These are phyloP conservation scores for Drosophila funebris DNA, from an alignment of 1,140 invertebrate genomes.

Conservation along the genomic window DNA sequence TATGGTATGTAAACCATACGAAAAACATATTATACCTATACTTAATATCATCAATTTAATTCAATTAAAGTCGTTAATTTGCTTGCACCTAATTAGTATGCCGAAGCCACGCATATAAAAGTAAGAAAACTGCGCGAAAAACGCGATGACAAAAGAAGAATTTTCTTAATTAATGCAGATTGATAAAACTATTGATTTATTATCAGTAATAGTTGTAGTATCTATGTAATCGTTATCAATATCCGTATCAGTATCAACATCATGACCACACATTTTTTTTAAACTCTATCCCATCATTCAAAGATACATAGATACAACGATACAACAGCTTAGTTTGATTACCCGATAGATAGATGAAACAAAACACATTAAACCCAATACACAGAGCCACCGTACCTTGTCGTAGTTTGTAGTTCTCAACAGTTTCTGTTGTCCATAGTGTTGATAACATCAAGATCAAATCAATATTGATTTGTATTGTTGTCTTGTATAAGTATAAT, in stretches of 20 bases:
- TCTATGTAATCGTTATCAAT: slow-evolving; percentile 53
- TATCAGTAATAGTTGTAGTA: slow-evolving; percentile 43
- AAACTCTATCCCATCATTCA: slow-evolving; percentile 48
- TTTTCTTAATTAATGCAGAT: slow-evolving; percentile 46
- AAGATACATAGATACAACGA: slow-evolving; percentile 16
- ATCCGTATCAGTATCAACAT: slow-evolving; percentile 58
- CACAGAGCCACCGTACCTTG: slow-evolving; percentile 6
- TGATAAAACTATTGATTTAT: slow-evolving; percentile 56
- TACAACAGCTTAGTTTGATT: background rate
- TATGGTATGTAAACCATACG: slow-evolving; percentile 28
- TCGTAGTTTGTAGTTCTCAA: slow-evolving; percentile 23
- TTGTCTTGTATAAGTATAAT: slow-evolving; percentile 59
- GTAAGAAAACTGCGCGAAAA: slow-evolving; percentile 46
- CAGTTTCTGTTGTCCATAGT: background rate
- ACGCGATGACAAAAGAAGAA: slow-evolving; percentile 31
- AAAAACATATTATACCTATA: slow-evolving; percentile 55
- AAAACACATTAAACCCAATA: background rate
- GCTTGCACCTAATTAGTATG: slow-evolving; percentile 84
- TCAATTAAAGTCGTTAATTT: slow-evolving; percentile 79
- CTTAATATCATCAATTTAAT: slow-evolving; percentile 41
- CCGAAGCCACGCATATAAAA: slow-evolving; percentile 84
- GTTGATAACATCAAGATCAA: slow-evolving; percentile 8
- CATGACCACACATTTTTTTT: slow-evolving; percentile 65
- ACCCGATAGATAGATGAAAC: background rate
- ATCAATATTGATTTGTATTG: slow-evolving; percentile 28